These are phyloP conservation scores for Parapsyche elsis DNA, from an alignment of 1,140 invertebrate genomes.

Conservation along the genomic window DNA sequence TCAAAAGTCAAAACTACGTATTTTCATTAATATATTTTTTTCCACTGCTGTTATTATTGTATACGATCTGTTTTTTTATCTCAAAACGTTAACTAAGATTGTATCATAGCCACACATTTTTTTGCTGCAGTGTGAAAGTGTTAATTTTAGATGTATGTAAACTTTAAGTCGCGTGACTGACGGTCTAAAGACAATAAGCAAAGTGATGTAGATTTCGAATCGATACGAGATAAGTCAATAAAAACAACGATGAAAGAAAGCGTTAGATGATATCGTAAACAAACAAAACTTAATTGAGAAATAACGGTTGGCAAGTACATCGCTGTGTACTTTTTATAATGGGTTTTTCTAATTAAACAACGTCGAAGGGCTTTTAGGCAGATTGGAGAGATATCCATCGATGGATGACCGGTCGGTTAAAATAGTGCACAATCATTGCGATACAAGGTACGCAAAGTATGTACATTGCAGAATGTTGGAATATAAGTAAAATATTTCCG, in stretches of 20 bases:
- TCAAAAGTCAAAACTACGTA: too few species aligned
- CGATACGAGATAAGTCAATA: too few species aligned
- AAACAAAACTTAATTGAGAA: constrained; percentile 20
- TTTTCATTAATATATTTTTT: too few species aligned
- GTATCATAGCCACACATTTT: too few species aligned
- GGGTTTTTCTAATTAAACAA: constrained; percentile 2
- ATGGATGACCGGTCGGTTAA: neutral
- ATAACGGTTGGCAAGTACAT: neutral
- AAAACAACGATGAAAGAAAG: neutral
- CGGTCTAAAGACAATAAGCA: too few species aligned
- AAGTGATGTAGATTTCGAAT: too few species aligned
- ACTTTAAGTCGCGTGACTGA: too few species aligned
- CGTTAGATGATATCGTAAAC: neutral
- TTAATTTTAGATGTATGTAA: too few species aligned
- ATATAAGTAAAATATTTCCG: neutral
- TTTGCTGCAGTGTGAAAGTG: too few species aligned
- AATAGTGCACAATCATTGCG: neutral
- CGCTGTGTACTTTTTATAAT: neutral
- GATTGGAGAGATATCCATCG: constrained; percentile 13
- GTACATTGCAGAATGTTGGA: neutral
- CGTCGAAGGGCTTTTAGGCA: constrained; percentile 3
- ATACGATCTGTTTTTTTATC: too few species aligned
- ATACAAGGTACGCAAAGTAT: neutral
- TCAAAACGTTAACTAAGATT: too few species aligned
- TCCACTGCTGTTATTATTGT: too few species aligned